These are phyloP conservation scores for Norana najaformis DNA, from an alignment of 2,888 invertebrate species.

Conservation along the genomic window DNA sequence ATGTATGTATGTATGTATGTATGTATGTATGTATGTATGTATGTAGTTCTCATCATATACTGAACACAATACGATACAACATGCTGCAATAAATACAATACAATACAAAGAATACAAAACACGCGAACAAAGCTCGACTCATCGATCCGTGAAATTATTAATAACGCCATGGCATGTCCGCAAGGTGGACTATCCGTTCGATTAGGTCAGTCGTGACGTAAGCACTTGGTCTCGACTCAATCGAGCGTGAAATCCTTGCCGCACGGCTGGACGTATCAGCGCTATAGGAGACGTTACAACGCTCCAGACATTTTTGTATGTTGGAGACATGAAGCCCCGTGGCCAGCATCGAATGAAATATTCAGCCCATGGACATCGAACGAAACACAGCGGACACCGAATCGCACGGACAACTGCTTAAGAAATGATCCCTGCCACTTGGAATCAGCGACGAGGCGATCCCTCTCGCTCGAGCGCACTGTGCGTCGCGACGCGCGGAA, in stretches of 20 bases:
- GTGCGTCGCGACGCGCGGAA: background rate
- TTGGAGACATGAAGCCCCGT: background rate
- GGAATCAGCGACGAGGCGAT: background rate
- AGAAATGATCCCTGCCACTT: background rate
- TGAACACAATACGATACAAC: no score
- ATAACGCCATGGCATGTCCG: background rate
- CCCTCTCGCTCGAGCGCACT: background rate
- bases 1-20: background rate
- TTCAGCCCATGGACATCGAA: background rate
- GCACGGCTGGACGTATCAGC: background rate
- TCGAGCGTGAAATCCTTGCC: background rate
- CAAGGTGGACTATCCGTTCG: background rate
- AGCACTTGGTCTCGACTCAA: background rate
- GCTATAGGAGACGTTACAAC: background rate
- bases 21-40: slow-evolving; percentile 15
- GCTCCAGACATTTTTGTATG: background rate
- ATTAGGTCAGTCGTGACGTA: background rate
- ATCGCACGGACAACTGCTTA: background rate
- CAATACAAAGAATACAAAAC: no score
- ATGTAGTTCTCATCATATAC: background rate
- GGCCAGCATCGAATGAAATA: background rate
- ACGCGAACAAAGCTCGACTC: no score
- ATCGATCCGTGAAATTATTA: background rate
- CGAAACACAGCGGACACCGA: background rate
- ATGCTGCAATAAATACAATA: no score